phyloP scores from a whole-genome alignment of 1,140 invertebrate species.

The Diachasmimorpha longicaudata region DNA sequence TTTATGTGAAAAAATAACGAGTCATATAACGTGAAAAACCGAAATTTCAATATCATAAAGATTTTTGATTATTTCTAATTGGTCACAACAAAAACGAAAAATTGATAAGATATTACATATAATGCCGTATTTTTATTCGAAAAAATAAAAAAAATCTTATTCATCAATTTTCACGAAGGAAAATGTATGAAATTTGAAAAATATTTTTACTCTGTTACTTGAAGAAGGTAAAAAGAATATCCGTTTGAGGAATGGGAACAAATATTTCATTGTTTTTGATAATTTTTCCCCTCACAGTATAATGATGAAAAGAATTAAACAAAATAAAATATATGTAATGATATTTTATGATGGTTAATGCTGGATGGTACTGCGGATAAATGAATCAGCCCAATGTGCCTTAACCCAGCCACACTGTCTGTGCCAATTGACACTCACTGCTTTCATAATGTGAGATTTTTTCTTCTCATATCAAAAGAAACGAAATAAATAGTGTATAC shows the following conservation, averaged over 20 bases:
- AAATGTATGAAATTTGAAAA: background rate
- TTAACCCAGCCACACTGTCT: slow-evolving; percentile 56
- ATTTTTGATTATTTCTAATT: background rate
- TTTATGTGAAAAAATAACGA: slow-evolving; percentile 27
- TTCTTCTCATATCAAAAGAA: slow-evolving; percentile 6
- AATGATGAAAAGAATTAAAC: slow-evolving; percentile 4
- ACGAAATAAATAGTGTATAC: slow-evolving; percentile 45
- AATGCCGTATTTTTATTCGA: background rate
- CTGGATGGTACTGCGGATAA: slow-evolving; percentile 46
- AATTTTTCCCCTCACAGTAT: background rate
- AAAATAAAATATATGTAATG: slow-evolving; percentile 26
- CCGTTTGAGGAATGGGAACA: background rate
- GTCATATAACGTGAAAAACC: background rate
- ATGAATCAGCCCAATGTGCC: slow-evolving; percentile 56
- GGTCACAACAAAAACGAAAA: background rate
- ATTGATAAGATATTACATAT: background rate
- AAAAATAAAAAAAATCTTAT: background rate
- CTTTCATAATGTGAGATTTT: slow-evolving; percentile 31
- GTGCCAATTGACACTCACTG: slow-evolving; percentile 53
- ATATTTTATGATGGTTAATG: slow-evolving; percentile 40
- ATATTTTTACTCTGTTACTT: background rate
- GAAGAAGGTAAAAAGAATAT: background rate
- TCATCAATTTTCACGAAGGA: background rate
- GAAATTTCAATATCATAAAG: background rate
- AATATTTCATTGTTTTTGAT: background rate